These are phyloP conservation scores for Ammodytes dubius DNA, from an alignment of 2,113 vertebrate species.

Conservation along the genomic window DNA sequence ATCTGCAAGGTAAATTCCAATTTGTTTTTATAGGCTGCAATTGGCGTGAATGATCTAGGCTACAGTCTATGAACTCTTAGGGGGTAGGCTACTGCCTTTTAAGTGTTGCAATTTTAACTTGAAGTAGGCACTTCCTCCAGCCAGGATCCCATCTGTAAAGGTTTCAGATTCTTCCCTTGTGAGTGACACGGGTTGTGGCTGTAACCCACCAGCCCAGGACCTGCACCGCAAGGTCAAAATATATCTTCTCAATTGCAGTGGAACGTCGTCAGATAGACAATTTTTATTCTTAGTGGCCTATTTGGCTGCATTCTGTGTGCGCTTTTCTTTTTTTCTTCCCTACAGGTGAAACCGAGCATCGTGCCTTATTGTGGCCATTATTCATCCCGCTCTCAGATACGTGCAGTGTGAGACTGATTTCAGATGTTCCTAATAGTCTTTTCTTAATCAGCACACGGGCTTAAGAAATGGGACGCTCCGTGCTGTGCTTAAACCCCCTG, in stretches of 20 bases:
- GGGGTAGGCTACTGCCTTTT: constrained; percentile 35
- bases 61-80: constrained; percentile 56
- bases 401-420: constrained; percentile 37
- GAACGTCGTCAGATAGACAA: constrained; percentile 35
- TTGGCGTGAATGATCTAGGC: constrained; percentile 5
- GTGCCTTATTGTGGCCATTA: constrained; percentile 41
- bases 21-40: constrained; percentile 20
- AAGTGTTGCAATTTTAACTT: constrained; percentile 52
- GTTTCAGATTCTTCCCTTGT: constrained; percentile 36
- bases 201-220: constrained; percentile 69
- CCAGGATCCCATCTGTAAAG: constrained; percentile 53
- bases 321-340: constrained; percentile 26
- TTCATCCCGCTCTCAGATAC: constrained; percentile 27
- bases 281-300: constrained; percentile 58
- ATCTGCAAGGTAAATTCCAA: constrained; percentile 78
- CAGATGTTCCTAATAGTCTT: not conserved
- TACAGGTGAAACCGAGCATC: constrained; percentile 63
- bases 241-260: constrained; percentile 33
- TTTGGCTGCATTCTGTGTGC: constrained; percentile 43
- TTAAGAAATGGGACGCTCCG: constrained; percentile 19
- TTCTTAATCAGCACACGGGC: constrained; percentile 27
- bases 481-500: constrained; percentile 37
- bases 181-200: constrained; percentile 71
- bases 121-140: constrained; percentile 57
- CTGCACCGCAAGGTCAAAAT: constrained; percentile 84